Conservation (phyloP, 2,113 vertebrate species). For the Microcebus griseorufus region DNA sequence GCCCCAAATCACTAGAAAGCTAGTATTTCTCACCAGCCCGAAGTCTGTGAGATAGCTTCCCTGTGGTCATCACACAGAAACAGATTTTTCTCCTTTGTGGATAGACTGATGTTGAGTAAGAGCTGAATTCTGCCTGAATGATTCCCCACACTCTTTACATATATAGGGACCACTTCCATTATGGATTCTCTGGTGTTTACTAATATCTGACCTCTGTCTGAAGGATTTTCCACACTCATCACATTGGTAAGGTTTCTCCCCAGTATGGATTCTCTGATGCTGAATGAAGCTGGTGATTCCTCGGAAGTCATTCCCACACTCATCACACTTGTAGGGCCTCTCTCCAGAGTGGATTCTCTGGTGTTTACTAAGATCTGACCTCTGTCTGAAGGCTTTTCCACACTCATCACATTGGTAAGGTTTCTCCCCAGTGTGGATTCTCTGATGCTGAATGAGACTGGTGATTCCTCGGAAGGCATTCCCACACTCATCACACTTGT, state of each 20-base stretch:
- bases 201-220: slow-evolving; percentile 56
- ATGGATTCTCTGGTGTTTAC: slow-evolving; percentile 47
- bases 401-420: slow-evolving; percentile 64
- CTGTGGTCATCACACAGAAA: neutral
- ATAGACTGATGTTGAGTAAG: neutral
- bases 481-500: neutral
- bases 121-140: neutral
- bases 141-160: neutral
- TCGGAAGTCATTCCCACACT: slow-evolving; percentile 13
- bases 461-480: slow-evolving; percentile 27
- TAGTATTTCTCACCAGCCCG: neutral
- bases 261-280: slow-evolving; percentile 60
- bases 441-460: slow-evolving; percentile 45
- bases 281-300: slow-evolving; percentile 35
- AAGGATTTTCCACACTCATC: slow-evolving; percentile 65
- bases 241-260: slow-evolving; percentile 68
- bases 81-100: neutral
- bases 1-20: neutral
- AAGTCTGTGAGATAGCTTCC: neutral
- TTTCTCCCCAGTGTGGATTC: slow-evolving; percentile 67
- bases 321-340: slow-evolving; percentile 2
- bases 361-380: slow-evolving; percentile 54
- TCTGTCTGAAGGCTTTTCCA: slow-evolving; percentile 65
- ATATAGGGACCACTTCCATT: neutral
- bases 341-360: neutral